Evolutionary conservation across 2,797 vertebrate genomes (phyloP).

Genomic region (Chelon auratus): DNA sequence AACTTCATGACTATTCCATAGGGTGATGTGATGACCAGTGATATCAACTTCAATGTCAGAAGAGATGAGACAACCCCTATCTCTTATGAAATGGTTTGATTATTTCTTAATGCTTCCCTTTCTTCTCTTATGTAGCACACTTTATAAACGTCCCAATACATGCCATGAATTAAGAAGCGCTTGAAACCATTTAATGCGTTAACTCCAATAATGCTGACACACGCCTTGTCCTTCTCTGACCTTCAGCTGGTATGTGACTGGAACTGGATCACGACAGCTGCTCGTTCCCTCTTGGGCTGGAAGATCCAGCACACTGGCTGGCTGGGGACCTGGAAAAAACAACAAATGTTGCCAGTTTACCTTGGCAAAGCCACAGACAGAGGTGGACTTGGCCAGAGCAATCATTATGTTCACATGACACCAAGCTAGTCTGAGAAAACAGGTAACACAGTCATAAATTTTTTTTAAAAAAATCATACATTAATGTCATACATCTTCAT

Average conservation of each 20-base stretch:
- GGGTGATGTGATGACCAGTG: neutral
- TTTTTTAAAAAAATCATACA: too few species aligned
- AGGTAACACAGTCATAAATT: too few species aligned
- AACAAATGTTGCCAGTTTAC: conserved; percentile 8
- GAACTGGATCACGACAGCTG: conserved; percentile 70
- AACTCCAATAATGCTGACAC: neutral
- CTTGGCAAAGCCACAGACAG: neutral
- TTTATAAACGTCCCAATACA: neutral
- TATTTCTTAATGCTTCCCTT: neutral
- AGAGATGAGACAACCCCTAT: neutral
- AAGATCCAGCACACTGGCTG: conserved; percentile 89
- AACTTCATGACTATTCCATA: neutral
- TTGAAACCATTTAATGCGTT: neutral
- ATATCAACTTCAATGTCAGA: neutral
- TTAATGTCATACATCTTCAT: too few species aligned
- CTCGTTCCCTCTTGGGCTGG: conserved; percentile 81
- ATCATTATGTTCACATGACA: neutral
- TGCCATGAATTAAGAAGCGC: neutral
- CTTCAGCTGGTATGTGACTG: conserved; percentile 90
- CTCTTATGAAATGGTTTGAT: neutral
- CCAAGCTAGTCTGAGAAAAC: neutral
- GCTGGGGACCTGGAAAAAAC: conserved; percentile 83
- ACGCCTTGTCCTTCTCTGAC: conserved; percentile 69
- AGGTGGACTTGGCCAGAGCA: neutral
- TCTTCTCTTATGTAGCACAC: too few species aligned